Percentiles rank a stretch among this genome's conserved stretches.
These are phyloP conservation scores for Ormyrus nitidulus DNA, from an alignment of 2,888 invertebrate species.

Conservation along the genomic window DNA sequence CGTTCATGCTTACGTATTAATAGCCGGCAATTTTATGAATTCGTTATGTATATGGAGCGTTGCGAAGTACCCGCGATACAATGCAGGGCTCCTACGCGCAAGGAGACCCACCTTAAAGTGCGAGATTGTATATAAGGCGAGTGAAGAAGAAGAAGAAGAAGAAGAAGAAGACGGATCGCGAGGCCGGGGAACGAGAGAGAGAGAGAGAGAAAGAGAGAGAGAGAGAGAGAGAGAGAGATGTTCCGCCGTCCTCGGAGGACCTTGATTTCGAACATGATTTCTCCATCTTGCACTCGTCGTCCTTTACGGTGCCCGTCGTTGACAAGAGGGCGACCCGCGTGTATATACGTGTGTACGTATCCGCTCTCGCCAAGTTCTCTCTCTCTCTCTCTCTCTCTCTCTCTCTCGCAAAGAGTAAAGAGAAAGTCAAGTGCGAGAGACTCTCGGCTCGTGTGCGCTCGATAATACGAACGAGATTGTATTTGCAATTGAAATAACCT, in stretches of 20 bases:
- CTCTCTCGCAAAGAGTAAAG: conserved; percentile 12
- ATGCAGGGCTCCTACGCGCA: neutral
- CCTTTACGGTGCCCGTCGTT: conserved; percentile 7
- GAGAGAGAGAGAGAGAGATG: conserved; percentile 18
- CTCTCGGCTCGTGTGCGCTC: too few species aligned
- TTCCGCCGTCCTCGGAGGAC: conserved; percentile 25
- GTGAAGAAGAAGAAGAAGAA: neutral
- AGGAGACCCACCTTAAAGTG: neutral
- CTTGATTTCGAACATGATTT: conserved; percentile 50
- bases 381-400: conserved; percentile 1
- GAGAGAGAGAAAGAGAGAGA: too few species aligned
- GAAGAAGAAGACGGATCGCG: conserved; percentile 18
- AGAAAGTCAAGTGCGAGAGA: conserved; percentile 35
- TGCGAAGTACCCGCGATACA: neutral
- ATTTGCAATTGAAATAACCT: conserved; percentile 46
- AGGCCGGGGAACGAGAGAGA: neutral
- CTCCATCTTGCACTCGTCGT: conserved; percentile 40
- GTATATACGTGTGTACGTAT: neutral
- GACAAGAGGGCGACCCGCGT: conserved; percentile 18
- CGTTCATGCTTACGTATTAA: neutral
- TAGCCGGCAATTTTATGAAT: neutral
- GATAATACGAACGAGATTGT: conserved; percentile 27
- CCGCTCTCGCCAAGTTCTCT: neutral
- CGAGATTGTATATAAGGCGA: too few species aligned
- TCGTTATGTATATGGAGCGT: neutral